Conservation (phyloP, 2,113 vertebrate species). For the Glaucidium brasilianum region DNA sequence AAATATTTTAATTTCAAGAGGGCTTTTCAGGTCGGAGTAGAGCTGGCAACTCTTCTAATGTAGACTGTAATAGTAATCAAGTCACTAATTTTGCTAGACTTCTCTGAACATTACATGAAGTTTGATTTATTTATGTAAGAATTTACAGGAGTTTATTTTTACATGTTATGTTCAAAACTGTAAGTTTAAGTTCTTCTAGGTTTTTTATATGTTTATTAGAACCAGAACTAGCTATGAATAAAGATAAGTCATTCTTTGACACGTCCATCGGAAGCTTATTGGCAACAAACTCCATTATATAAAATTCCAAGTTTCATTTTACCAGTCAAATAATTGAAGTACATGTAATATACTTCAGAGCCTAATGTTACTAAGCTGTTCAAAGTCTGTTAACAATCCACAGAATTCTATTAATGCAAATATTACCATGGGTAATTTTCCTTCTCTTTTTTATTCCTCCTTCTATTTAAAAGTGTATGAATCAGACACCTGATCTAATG, state of each 20-base stretch:
- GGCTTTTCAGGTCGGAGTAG: not conserved
- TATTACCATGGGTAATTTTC: not conserved
- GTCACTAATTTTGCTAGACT: not conserved
- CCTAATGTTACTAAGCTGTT: not conserved
- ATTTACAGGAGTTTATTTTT: not conserved
- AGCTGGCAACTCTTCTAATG: not conserved
- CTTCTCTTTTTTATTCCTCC: accelerated
- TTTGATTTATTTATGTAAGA: not conserved
- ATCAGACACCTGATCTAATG: not conserved
- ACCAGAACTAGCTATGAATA: not conserved
- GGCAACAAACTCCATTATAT: not conserved
- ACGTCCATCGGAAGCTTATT: not conserved
- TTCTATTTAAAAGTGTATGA: not conserved
- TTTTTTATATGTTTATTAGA: not conserved
- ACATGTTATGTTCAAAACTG: not conserved
- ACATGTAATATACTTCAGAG: not conserved
- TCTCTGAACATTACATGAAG: not conserved
- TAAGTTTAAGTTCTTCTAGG: not conserved
- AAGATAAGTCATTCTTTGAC: not conserved
- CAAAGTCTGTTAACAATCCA: not conserved
- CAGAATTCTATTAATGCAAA: not conserved
- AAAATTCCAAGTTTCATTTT: not conserved
- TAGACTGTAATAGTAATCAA: not conserved
- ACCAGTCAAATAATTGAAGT: not conserved
- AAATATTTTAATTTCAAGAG: not conserved